Evolutionary conservation across 2,888 invertebrate genomes (phyloP), one percentile per base, ranked within the genome.

Genomic region (Sericinus montela): DNA sequence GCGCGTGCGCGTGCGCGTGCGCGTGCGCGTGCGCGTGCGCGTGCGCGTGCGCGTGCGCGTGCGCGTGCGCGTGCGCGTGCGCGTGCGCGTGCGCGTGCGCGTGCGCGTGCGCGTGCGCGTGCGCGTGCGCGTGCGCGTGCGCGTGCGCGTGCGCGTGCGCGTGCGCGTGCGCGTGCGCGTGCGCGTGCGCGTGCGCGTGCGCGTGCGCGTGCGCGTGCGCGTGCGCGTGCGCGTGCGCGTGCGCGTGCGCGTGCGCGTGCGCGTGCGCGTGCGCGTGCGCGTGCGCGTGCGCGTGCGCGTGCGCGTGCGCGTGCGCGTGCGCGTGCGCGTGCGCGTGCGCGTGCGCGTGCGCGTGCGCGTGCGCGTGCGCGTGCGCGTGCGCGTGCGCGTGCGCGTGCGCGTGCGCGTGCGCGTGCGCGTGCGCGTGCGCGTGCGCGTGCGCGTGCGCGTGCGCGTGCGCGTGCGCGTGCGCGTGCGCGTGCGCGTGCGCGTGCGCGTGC

Each of bases 151-250:
- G 84, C 81, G 25, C 1, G 14, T 13, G 38, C 11, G 4, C 2
- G 30, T 11, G 11, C 7, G 0, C 1, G 11, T 9, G 10, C 11
- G 9, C 2, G n/a, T 3, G n/a, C 2, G 30, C n/a, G n/a, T 9
- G 11, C 8, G 25, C 8, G 30, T n/a, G 30, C 11, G 30, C n/a
- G n/a, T n/a, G 67, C 80, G 0, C 65, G 72, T 63, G 84, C 81
- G 25, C 1, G 14, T 13, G 38, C 11, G 4, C 2, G 30, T 11
- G 11, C 7, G 0, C 1, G 11, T 9, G 10, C 11, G 9, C 2
- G n/a, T 3, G n/a, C 2, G 30, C n/a, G n/a, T 9, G 11, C 8
- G 25, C 8, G 30, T n/a, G 30, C 11, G 30, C n/a, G n/a, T n/a
- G 67, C 80, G 0, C 65, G 72, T 63, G 84, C 81, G 25, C 1